phyloP scores from a whole-genome alignment of 1,140 invertebrate genomes.

The Antheraea pernyi region DNA sequence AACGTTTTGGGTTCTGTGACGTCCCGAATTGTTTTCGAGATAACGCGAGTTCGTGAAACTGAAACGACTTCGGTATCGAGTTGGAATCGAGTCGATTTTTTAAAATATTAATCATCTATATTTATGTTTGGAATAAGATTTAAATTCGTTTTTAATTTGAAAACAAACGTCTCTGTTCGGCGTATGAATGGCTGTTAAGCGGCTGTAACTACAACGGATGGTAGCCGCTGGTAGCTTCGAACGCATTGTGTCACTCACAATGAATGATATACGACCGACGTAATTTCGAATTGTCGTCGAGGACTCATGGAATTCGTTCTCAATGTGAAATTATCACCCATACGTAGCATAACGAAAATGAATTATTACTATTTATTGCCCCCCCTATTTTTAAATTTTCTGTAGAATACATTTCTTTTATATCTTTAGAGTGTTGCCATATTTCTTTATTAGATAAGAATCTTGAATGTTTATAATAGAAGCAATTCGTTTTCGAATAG shows the following conservation, averaged over 20 bases:
- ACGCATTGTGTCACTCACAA: constrained; percentile 70
- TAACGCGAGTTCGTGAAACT: constrained; percentile 58
- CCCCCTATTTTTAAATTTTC: neutral
- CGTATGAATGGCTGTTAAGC: constrained; percentile 59
- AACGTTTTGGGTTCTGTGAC: constrained; percentile 71
- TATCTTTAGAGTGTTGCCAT: neutral
- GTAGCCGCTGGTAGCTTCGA: constrained; percentile 65
- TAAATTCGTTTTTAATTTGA: constrained; percentile 56
- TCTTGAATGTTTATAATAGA: constrained; percentile 22
- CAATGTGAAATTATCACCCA: constrained; percentile 74
- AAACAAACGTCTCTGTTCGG: constrained; percentile 74
- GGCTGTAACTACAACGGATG: constrained; percentile 32
- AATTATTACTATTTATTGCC: constrained; percentile 72
- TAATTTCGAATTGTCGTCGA: constrained; percentile 71
- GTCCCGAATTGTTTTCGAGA: constrained; percentile 69
- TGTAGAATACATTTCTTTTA: neutral
- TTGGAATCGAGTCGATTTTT: neutral
- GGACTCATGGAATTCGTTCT: constrained; percentile 43
- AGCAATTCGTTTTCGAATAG: constrained; percentile 28
- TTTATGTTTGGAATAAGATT: neutral
- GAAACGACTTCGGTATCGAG: constrained; percentile 35
- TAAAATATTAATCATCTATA: neutral
- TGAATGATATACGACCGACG: constrained; percentile 75
- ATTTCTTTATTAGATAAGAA: constrained; percentile 9
- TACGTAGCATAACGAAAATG: constrained; percentile 75